A percentile compares a stretch with the other conserved stretches of the same genome.
These are phyloP conservation scores for Balaenoptera acutorostrata DNA, from an alignment of 2,113 vertebrate genomes.

Conservation along the genomic window DNA sequence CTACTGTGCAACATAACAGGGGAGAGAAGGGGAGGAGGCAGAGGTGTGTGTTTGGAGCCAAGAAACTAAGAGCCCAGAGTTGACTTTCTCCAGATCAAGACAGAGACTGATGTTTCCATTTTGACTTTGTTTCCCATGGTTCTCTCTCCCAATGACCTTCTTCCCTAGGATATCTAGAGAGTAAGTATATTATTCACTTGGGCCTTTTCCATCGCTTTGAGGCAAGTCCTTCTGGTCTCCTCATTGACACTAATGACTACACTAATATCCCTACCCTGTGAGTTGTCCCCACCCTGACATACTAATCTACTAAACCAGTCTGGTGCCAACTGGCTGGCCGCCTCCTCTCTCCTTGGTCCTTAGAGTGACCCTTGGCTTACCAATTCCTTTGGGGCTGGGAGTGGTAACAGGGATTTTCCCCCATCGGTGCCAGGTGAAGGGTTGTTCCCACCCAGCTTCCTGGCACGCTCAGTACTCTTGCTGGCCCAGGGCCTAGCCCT, in stretches of 20 bases:
- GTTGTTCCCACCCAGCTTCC: neutral
- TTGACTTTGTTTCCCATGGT: slow-evolving; percentile 72
- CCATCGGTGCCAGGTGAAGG: neutral
- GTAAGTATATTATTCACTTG: slow-evolving; percentile 76
- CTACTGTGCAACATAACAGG: accelerated
- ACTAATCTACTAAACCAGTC: slow-evolving; percentile 62
- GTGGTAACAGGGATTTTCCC: neutral
- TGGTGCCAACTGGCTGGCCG: neutral
- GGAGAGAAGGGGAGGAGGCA: neutral
- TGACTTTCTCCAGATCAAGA: neutral
- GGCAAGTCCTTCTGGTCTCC: slow-evolving; percentile 62
- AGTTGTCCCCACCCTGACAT: slow-evolving; percentile 25
- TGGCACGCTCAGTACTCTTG: neutral
- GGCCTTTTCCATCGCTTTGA: slow-evolving; percentile 69
- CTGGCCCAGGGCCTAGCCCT: neutral
- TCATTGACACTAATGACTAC: slow-evolving; percentile 46
- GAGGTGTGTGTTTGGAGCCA: neutral
- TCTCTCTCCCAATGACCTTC: slow-evolving; percentile 74
- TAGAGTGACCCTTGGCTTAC: slow-evolving; percentile 40
- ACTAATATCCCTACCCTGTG: slow-evolving; percentile 44
- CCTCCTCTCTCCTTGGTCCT: neutral
- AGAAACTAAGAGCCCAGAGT: neutral
- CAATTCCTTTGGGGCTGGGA: slow-evolving; percentile 55
- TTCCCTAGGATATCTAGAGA: slow-evolving; percentile 81
- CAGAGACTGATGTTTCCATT: slow-evolving; percentile 2